Base-by-base conservation (phyloP, 2,113 vertebrate genomes). In the Hemichromis elongatus region DNA sequence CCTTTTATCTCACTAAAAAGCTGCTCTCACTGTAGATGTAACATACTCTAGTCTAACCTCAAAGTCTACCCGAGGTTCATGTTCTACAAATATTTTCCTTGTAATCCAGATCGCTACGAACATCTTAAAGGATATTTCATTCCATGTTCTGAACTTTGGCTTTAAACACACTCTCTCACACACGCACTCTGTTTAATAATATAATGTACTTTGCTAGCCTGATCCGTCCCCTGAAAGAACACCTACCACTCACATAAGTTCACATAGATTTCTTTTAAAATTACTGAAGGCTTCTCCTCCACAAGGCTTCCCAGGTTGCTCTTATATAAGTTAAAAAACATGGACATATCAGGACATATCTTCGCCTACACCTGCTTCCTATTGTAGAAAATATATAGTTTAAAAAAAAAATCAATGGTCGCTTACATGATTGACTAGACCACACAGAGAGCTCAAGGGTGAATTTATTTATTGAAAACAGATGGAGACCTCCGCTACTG, bases 11-110 rank as follows among this genome's bases (percentile, higher is more conserved):
- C 90, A 78, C 55, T 75, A 73, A 55, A 86, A 84, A 82, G 81
- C 92, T 94, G 82, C 81, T 66, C 90, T 80, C 88, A 37, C 87
- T 90, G 91, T 95, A 95, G 89, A 93, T 95, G 94, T 93, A 93
- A 94, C 94, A 92, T 86, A 93, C 94, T 95, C 95, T 52, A 92
- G 80, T 82, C 83, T 87, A 94, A 94, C 93, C 93, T 94, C 94
- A 92, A 89, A 88, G 93, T 86, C 93, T 85, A 94, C 88, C 92
- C 84, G 90, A 91, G 91, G 92, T 93, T 95, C 94, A 89, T 95
- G 95, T 95, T 96, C 93, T 89, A 90, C 94, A 95, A 96, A 96
- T 95, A 97, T 97, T 97, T 95, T 89, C 86, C 94, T 96, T 96
- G 95, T 95, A 96, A 97, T 93, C 66, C 92, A 86, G 92, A 96